Evolutionary conservation across 2,888 invertebrate genomes (phyloP).

Genomic region (Hipparchia semele): DNA sequence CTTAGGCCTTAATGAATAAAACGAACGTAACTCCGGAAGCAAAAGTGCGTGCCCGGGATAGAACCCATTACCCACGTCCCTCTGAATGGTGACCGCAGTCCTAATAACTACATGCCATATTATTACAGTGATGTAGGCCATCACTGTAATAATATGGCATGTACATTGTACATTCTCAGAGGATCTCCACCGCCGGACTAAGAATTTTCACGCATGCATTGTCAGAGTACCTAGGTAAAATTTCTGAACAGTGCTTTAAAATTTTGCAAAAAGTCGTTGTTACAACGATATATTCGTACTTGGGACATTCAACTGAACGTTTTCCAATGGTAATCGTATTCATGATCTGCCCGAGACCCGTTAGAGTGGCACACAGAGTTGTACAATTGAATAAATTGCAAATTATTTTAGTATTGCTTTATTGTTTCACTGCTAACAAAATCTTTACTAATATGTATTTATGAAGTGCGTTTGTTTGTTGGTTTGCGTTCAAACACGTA

Average conservation of each 20-base stretch:
- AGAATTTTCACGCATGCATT: too few species aligned
- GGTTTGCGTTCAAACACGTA: too few species aligned
- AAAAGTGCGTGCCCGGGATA: too few species aligned
- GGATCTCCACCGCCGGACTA: neutral
- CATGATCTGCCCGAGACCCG: neutral
- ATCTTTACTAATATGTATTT: neutral
- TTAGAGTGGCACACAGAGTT: neutral
- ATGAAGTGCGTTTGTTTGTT: too few species aligned
- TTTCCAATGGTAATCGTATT: constrained; percentile 12
- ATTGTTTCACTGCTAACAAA: neutral
- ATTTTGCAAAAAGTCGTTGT: neutral
- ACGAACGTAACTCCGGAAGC: too few species aligned
- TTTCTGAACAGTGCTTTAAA: neutral
- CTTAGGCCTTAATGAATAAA: too few species aligned
- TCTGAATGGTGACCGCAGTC: too few species aligned
- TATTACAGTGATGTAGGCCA: too few species aligned
- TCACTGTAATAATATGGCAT: neutral
- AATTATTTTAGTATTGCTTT: neutral
- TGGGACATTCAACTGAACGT: constrained; percentile 4
- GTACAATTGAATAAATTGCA: neutral
- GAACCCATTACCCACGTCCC: too few species aligned
- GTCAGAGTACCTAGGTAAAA: too few species aligned
- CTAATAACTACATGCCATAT: too few species aligned
- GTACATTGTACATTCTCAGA: neutral
- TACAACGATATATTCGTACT: neutral